Evolutionary conservation across 2,797 vertebrate genomes (phyloP).

Genomic region (Gymnodraco acuticeps): DNA sequence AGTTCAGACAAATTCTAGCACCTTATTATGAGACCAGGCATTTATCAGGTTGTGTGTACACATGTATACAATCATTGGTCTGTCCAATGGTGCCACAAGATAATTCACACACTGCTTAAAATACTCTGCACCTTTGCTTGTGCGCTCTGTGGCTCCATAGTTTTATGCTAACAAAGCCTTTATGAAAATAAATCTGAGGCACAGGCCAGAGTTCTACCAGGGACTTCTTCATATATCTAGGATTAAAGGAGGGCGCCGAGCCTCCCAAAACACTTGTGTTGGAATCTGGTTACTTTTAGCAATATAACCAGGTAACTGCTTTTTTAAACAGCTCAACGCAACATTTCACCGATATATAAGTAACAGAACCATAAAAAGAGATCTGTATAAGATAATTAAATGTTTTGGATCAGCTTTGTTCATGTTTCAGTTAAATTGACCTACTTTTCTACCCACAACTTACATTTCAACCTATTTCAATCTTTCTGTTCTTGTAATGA

Average conservation of each 20-base stretch:
- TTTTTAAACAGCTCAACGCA: conserved; percentile 17
- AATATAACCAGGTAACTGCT: conserved; percentile 49
- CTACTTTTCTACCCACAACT: conserved; percentile 3
- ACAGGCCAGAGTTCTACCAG: conserved; percentile 26
- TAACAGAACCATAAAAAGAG: conserved; percentile 12
- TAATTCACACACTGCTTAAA: conserved; percentile 77
- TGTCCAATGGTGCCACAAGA: conserved; percentile 38
- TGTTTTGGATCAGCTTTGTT: not conserved
- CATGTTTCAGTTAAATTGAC: conserved; percentile 7
- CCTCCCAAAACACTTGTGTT: conserved; percentile 49
- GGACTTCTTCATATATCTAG: conserved; percentile 58
- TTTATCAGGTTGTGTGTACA: conserved; percentile 43
- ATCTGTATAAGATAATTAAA: conserved; percentile 15
- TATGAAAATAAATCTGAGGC: conserved; percentile 70
- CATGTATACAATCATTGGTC: conserved; percentile 29
- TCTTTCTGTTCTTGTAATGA: conserved; percentile 1
- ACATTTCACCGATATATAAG: conserved; percentile 20
- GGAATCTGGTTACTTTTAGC: conserved; percentile 57
- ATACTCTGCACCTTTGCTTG: conserved; percentile 66
- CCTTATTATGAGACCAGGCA: conserved; percentile 70
- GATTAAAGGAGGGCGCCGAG: conserved; percentile 54
- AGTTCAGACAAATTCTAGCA: conserved; percentile 73
- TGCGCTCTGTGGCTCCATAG: conserved; percentile 40
- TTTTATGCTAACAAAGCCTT: conserved; percentile 68
- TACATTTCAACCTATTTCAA: not conserved